phyloP scores from a whole-genome alignment of 2,797 vertebrate genomes.

The Esox lucius region DNA sequence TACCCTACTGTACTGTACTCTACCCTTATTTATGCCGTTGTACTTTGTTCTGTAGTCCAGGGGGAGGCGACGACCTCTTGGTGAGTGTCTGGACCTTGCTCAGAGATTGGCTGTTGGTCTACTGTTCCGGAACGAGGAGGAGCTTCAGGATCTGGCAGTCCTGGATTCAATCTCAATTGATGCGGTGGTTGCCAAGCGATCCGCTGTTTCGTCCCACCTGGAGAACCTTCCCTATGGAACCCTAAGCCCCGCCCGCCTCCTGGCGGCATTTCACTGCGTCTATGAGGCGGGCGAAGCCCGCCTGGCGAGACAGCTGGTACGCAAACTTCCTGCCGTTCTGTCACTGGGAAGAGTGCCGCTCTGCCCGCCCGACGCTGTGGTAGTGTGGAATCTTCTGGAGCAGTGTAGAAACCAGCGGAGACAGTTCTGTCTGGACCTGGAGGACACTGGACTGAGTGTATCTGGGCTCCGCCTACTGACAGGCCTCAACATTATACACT shows the following conservation, averaged over 20 bases:
- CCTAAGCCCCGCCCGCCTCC: constrained; percentile 72
- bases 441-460: constrained; percentile 76
- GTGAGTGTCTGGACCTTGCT: constrained; percentile 79
- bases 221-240: constrained; percentile 64
- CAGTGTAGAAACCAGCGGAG: constrained; percentile 55
- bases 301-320: constrained; percentile 63
- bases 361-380: constrained; percentile 73
- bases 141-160: constrained; percentile 46
- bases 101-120: constrained; percentile 81
- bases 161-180: constrained; percentile 34
- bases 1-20: too few relatives aligned
- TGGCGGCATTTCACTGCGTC: constrained; percentile 84
- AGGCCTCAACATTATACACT: constrained; percentile 74
- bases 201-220: constrained; percentile 71
- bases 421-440: constrained; percentile 81
- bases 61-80: constrained; percentile 78
- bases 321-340: constrained; percentile 72
- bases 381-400: constrained; percentile 74
- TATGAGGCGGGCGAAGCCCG: constrained; percentile 68
- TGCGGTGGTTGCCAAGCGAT: constrained; percentile 61
- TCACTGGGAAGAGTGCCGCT: constrained; percentile 80
- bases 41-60: constrained; percentile 51
- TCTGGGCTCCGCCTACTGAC: constrained; percentile 79
- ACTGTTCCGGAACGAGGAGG: constrained; percentile 69
- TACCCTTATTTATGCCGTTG: accelerated